Conservation (phyloP, 2,113 vertebrate genomes). For the Proterorhinus semilunaris region DNA sequence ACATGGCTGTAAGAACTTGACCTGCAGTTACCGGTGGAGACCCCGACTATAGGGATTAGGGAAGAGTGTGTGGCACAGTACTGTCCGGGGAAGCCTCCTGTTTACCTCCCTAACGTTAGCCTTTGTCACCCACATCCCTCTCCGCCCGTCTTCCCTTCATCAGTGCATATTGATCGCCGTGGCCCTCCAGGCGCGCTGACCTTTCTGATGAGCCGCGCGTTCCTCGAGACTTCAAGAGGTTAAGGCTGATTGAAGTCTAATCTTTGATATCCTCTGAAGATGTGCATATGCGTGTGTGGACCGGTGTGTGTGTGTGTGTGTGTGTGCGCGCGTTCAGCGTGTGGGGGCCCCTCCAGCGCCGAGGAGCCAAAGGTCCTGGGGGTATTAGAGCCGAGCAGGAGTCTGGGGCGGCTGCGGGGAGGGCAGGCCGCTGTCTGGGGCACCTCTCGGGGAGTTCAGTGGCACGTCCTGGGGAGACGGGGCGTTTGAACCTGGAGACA, state of each 20-base stretch:
- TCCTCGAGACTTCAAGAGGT: conserved; percentile 74
- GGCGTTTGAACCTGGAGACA: conserved; percentile 63
- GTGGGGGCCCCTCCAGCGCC: conserved; percentile 62
- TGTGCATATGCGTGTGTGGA: conserved; percentile 11
- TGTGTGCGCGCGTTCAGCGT: conserved; percentile 27
- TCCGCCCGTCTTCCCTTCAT: conserved; percentile 38
- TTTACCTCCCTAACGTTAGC: not conserved
- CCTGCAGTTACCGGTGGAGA: no score
- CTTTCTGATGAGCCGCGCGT: conserved; percentile 64
- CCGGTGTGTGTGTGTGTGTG: conserved; percentile 16
- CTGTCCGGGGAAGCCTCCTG: not conserved
- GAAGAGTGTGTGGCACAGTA: no score
- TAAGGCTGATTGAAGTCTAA: conserved; percentile 65
- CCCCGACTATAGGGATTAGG: no score
- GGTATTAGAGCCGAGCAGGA: conserved; percentile 70
- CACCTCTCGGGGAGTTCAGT: conserved; percentile 74
- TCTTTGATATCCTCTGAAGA: conserved; percentile 75
- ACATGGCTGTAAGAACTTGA: no score
- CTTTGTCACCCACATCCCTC: not conserved
- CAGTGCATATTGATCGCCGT: conserved; percentile 48
- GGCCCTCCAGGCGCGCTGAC: conserved; percentile 61
- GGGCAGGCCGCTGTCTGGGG: conserved; percentile 50
- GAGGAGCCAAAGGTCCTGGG: conserved; percentile 72
- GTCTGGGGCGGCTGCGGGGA: conserved; percentile 24
- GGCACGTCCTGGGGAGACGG: conserved; percentile 61